Percentiles rank a stretch among this genome's conserved stretches.
phyloP scores from a whole-genome alignment of 1,140 invertebrate genomes.

The Trichonephila clavipes region DNA sequence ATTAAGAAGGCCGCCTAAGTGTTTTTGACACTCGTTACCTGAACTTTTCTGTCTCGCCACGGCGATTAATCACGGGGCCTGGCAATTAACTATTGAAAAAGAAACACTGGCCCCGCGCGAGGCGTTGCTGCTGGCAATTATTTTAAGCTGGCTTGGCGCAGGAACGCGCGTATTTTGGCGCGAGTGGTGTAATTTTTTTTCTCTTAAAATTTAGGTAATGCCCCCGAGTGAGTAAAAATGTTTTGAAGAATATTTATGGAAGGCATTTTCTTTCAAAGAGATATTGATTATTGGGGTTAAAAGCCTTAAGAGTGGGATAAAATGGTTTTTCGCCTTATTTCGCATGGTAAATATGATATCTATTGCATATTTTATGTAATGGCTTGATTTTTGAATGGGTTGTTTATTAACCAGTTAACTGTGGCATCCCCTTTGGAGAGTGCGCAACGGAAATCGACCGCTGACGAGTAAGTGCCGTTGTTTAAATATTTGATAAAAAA shows the following conservation, averaged over 20 bases:
- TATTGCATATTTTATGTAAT: too few species aligned
- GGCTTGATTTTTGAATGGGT: too few species aligned
- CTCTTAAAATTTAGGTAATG: constrained; percentile 7
- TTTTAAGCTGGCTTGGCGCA: constrained; percentile 1
- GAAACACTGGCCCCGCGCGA: background rate
- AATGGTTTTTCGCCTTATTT: background rate
- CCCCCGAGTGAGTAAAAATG: background rate
- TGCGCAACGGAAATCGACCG: too few species aligned
- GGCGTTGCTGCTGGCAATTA: constrained; percentile 40
- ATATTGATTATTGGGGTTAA: background rate
- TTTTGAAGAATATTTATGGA: background rate
- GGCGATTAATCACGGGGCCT: constrained; percentile 31
- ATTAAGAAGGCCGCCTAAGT: constrained; percentile 55
- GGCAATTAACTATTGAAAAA: constrained; percentile 44
- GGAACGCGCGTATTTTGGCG: background rate
- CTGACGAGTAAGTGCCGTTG: too few species aligned
- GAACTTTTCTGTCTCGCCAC: constrained; percentile 15
- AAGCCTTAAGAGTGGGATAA: background rate
- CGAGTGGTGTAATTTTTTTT: background rate
- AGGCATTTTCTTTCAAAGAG: too few species aligned
- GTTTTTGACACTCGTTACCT: constrained; percentile 57
- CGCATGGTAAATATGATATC: too few species aligned
- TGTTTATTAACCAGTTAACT: too few species aligned
- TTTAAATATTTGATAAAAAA: too few species aligned
- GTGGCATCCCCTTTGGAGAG: too few species aligned